phyloP scores from a whole-genome alignment of 2,113 vertebrate species.

The Lota lota region DNA sequence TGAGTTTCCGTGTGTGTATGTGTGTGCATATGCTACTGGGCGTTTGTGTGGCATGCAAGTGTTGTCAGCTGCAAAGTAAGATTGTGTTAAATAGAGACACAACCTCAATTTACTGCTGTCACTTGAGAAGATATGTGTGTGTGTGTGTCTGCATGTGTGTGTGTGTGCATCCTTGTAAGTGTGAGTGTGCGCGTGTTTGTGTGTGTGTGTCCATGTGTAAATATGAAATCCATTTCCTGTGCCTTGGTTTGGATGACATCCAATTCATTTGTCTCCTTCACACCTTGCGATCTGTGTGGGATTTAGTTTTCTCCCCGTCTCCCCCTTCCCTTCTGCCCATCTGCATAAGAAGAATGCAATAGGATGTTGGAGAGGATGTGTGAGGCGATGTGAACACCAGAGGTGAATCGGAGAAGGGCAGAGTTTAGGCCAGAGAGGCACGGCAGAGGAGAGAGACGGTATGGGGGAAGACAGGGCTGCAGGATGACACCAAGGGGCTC shows the following conservation, averaged over 20 bases:
- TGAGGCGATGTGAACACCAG: conserved; percentile 23
- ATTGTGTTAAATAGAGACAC: conserved; percentile 11
- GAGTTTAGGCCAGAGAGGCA: not conserved
- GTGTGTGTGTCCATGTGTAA: conserved; percentile 14
- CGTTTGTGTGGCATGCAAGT: not conserved
- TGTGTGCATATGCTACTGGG: not conserved
- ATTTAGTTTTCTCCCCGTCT: not conserved
- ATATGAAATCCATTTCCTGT: conserved; percentile 33
- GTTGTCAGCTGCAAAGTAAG: conserved; percentile 11
- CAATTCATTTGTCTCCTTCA: conserved; percentile 31
- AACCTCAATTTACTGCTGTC: conserved; percentile 7
- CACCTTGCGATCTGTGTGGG: not conserved
- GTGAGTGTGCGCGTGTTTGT: not conserved
- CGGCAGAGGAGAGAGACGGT: conserved; percentile 14
- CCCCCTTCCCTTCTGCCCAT: conserved; percentile 7
- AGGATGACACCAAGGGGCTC: not conserved
- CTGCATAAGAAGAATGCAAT: conserved; percentile 12
- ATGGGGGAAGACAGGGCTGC: conserved; percentile 2
- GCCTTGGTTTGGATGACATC: conserved; percentile 20
- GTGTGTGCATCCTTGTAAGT: not conserved
- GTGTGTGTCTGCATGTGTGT: conserved; percentile 11
- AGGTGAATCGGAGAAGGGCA: conserved; percentile 10
- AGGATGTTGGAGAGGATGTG: conserved; percentile 16
- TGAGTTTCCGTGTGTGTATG: not conserved
- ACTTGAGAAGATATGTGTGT: conserved; percentile 1